A percentile compares a stretch with the other conserved stretches of the same genome.
phyloP scores from a whole-genome alignment of 2,113 vertebrate species.

The Hypomesus transpacificus region DNA sequence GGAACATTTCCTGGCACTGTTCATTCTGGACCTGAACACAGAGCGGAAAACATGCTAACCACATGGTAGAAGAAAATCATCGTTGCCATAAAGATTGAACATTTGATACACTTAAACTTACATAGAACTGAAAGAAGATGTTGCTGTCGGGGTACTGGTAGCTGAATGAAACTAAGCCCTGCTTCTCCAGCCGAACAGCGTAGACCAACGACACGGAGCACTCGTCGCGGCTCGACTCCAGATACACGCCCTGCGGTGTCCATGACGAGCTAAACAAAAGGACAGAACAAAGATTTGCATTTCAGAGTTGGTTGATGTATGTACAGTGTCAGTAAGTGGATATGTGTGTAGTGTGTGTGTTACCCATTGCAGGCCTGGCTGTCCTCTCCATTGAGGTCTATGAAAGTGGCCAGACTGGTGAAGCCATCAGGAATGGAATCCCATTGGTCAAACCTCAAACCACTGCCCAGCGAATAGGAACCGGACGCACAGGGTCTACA shows the following conservation, averaged over 20 bases:
- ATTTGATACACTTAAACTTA: constrained; percentile 65
- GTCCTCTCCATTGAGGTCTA: constrained; percentile 79
- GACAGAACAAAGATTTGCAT: constrained; percentile 8
- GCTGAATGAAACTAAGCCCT: constrained; percentile 87
- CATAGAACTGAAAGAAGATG: constrained; percentile 98
- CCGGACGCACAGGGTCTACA: constrained; percentile 90
- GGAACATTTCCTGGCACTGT: constrained; percentile 93
- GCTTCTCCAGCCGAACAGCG: constrained; percentile 91
- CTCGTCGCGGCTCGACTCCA: constrained; percentile 94
- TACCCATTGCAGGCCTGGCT: constrained; percentile 84
- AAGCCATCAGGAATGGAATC: constrained; percentile 89
- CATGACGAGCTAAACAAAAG: constrained; percentile 76
- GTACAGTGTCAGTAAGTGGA: no score
- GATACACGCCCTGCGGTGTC: constrained; percentile 88
- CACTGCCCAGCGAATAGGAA: constrained; percentile 92
- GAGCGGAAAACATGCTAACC: background rate
- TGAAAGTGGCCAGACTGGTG: constrained; percentile 86
- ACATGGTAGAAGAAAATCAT: background rate
- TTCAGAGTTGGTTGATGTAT: no score
- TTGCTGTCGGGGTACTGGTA: constrained; percentile 98
- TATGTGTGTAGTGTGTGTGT: constrained; percentile 3
- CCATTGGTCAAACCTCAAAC: constrained; percentile 96
- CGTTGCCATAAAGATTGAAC: background rate
- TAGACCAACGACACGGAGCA: constrained; percentile 95
- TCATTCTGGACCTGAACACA: constrained; percentile 91